phyloP scores from a whole-genome alignment of 1,140 invertebrate species.

The Oryctes rhinoceros region DNA sequence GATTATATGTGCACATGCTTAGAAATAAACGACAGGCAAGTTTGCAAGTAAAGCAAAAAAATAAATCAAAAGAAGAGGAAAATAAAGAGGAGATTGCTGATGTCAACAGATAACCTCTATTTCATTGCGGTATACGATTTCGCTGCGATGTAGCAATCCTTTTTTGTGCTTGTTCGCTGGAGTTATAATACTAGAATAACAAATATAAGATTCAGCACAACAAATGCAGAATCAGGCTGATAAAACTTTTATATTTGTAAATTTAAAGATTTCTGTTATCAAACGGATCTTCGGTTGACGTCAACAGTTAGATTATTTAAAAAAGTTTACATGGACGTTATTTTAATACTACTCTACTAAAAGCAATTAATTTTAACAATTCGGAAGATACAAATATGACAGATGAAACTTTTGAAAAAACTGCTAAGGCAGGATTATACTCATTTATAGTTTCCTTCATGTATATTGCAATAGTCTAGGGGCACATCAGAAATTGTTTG shows the following conservation, averaged over 20 bases:
- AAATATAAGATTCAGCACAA: background rate
- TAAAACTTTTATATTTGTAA: background rate
- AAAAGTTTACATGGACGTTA: no score
- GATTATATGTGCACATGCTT: background rate
- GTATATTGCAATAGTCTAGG: no score
- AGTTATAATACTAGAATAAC: slow-evolving; percentile 6
- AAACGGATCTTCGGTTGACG: no score
- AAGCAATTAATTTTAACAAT: no score
- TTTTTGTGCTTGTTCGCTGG: background rate
- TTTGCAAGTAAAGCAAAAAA: background rate
- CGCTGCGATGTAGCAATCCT: background rate
- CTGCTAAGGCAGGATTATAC: no score
- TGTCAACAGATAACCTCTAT: background rate
- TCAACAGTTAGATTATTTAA: no score
- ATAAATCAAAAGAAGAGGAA: background rate
- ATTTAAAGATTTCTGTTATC: background rate
- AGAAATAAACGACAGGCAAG: background rate
- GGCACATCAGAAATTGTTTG: no score
- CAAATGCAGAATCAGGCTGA: background rate
- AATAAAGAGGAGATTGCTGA: background rate
- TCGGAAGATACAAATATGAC: no score
- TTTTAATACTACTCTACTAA: no score
- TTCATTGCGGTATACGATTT: background rate
- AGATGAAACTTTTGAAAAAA: no score
- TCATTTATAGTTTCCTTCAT: no score